phyloP scores from a whole-genome alignment of 2,113 vertebrate genomes.

The Pollachius pollachius region DNA sequence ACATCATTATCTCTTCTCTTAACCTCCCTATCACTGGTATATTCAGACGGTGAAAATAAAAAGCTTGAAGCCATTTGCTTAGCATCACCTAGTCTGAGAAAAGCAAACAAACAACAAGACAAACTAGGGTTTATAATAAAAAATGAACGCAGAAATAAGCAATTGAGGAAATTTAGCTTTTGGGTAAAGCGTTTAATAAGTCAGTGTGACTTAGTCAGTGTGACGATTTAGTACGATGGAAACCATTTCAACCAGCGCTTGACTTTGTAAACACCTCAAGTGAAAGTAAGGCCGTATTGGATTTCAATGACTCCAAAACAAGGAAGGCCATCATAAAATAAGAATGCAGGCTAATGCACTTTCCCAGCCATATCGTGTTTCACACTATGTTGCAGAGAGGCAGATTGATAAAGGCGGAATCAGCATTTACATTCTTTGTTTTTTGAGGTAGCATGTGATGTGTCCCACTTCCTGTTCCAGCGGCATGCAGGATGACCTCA shows the following conservation, averaged over 20 bases:
- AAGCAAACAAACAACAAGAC: not conserved
- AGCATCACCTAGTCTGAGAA: not conserved
- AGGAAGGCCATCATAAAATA: slow-evolving; percentile 25
- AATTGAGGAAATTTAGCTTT: slow-evolving; percentile 6
- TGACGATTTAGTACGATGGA: too few relatives aligned
- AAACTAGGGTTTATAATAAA: not conserved
- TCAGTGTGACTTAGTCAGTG: too few relatives aligned
- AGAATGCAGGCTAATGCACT: slow-evolving; percentile 37
- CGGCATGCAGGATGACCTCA: slow-evolving; percentile 57
- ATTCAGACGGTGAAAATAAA: slow-evolving; percentile 18
- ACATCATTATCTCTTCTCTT: slow-evolving; percentile 28
- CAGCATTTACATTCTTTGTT: slow-evolving; percentile 35
- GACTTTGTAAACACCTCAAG: not conserved
- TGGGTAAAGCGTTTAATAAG: too few relatives aligned
- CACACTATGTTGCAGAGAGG: slow-evolving; percentile 58
- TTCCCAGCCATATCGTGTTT: slow-evolving; percentile 58
- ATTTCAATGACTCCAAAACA: slow-evolving; percentile 5
- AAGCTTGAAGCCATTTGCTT: slow-evolving; percentile 19
- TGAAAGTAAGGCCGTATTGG: slow-evolving; percentile 4
- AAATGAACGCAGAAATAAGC: not conserved
- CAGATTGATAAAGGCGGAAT: slow-evolving; percentile 63
- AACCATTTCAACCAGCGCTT: too few relatives aligned
- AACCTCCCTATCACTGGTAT: slow-evolving; percentile 3
- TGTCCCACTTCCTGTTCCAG: slow-evolving; percentile 51
- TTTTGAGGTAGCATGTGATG: slow-evolving; percentile 16